phyloP scores from a whole-genome alignment of 1,140 invertebrate genomes.

The Macrosteles quadrilineatus region DNA sequence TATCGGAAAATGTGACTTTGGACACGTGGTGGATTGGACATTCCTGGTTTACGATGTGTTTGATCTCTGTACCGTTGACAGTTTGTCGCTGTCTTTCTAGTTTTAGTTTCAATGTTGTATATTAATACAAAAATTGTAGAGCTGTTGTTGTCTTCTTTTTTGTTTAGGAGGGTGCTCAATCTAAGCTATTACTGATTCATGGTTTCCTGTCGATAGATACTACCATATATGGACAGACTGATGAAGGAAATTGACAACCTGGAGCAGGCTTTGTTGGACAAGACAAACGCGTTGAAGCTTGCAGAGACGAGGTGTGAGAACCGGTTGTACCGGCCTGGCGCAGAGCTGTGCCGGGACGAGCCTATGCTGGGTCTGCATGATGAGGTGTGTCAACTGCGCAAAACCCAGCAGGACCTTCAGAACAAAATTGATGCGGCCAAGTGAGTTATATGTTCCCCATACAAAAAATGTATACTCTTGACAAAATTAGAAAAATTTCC shows the following conservation, averaged over 20 bases:
- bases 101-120: too few species aligned
- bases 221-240: slow-evolving; percentile 78
- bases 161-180: too few species aligned
- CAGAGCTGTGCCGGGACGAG: slow-evolving; percentile 77
- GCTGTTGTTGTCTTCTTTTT: too few species aligned
- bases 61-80: too few species aligned
- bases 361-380: slow-evolving; percentile 68
- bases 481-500: not conserved
- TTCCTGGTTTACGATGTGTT: too few species aligned
- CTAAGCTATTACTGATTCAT: not conserved
- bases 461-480: too few species aligned
- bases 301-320: slow-evolving; percentile 74
- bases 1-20: too few species aligned
- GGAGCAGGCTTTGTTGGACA: slow-evolving; percentile 64
- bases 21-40: too few species aligned
- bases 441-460: slow-evolving; percentile 42
- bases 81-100: too few species aligned
- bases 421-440: slow-evolving; percentile 36
- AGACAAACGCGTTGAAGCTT: slow-evolving; percentile 70
- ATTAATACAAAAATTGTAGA: too few species aligned
- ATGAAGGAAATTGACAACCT: slow-evolving; percentile 67
- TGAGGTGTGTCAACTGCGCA: slow-evolving; percentile 64
- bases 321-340: slow-evolving; percentile 68
- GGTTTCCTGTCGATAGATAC: slow-evolving; percentile 65
- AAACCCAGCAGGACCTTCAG: slow-evolving; percentile 62